Conservation (phyloP, 2,888 invertebrate species). For the Cryptocephalus moraei region DNA sequence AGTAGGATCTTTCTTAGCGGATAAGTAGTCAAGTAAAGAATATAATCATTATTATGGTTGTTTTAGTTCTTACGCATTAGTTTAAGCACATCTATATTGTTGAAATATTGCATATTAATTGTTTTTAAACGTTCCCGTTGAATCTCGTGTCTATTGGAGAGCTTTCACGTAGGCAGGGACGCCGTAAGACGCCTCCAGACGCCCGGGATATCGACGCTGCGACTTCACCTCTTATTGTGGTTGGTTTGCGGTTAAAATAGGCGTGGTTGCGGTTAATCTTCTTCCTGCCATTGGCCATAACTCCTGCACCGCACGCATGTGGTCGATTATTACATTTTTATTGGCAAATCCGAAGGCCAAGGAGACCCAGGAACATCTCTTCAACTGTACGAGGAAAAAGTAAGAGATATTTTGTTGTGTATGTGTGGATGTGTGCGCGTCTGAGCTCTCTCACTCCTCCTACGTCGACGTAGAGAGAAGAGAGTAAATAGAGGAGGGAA, state of each 20-base stretch:
- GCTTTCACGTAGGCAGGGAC: constrained; percentile 3
- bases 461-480: no score
- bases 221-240: constrained; percentile 40
- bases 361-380: no score
- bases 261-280: constrained; percentile 48
- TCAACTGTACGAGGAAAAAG: constrained; percentile 8
- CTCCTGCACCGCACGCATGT: constrained; percentile 48
- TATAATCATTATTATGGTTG: no score
- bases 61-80: no score
- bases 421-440: neutral
- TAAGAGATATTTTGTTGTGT: constrained; percentile 6
- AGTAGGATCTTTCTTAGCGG: no score
- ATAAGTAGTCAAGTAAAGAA: no score
- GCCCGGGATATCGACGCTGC: constrained; percentile 32
- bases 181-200: constrained; percentile 29
- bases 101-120: neutral
- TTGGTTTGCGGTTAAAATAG: constrained; percentile 36
- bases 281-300: constrained; percentile 46
- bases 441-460: neutral
- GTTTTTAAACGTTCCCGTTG: no score
- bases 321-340: constrained; percentile 40
- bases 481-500: constrained; percentile 1
- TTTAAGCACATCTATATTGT: neutral
- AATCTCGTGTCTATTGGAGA: neutral
- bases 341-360: constrained; percentile 20